Evolutionary conservation across 2,888 invertebrate species (phyloP), one percentile per base, ranked within the genome.

Genomic region (Drosophila greeni): DNA sequence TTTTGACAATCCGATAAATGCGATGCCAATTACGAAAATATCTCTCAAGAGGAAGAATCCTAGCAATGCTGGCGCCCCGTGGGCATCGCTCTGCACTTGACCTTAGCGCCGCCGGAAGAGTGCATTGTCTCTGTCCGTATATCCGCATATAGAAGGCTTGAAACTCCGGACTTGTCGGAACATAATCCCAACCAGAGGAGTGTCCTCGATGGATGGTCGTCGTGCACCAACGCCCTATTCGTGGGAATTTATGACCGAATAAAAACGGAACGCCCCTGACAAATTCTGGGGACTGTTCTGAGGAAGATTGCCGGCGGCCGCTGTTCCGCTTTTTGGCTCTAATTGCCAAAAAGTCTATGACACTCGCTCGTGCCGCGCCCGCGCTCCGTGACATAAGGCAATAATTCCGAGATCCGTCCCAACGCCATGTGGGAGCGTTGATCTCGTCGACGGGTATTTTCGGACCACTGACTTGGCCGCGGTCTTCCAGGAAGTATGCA

Each of bases 401-500:
- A 66, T 62, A 75, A 74, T 70, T 64, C 47, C 42, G 36, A 55
- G 69, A 54, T 65, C 54, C 59, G 58, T 51, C 33, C 16, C 29
- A 31, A 14, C 67, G 54, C 48, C 67, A 67, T 83, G 85, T 75
- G 82, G 85, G 80, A 72, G 84, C 84, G 85, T 81, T 81, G 85
- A 83, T 78, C 82, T 81, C 52, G 36, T 36, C 16, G 36, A 42
- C 18, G 42, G 14, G 34, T 49, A 55, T 73, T 65, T 55, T 70
- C 51, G 45, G 42, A 43, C 64, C 71, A 45, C 53, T 75, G 81
- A 80, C 66, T 66, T 67, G 70, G 74, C 67, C 36, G 40, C 45
- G 23, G 61, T 66, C 40, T 79, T 84, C 79, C 81, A 80, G 79
- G 79, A 79, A 79, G 79, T 70, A 66, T 76, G 81, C 82, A 72